phyloP scores from a whole-genome alignment of 23 tunicate species.

The Diplosoma virens region DNA sequence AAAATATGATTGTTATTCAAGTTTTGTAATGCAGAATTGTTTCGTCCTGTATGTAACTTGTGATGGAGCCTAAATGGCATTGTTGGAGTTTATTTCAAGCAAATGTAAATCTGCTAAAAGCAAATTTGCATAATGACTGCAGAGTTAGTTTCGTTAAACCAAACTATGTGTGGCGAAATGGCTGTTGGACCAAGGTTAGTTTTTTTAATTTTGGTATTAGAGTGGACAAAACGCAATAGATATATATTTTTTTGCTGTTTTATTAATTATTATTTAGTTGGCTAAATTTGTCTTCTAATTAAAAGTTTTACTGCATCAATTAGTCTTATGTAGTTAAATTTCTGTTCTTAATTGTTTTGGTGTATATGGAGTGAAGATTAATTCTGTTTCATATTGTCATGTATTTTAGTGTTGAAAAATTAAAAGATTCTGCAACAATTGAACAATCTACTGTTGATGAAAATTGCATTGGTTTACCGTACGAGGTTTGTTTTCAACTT shows the following conservation, averaged over 20 bases:
- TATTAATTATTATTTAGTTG: not conserved
- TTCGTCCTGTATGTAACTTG: slow-evolving; percentile 16
- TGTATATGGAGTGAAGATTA: not conserved
- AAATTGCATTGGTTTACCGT: slow-evolving; percentile 56
- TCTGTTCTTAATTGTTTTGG: too few relatives aligned
- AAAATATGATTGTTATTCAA: not conserved
- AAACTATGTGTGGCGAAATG: slow-evolving; percentile 47
- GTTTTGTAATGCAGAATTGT: slow-evolving; percentile 12
- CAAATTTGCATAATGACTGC: slow-evolving; percentile 47
- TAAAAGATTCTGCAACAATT: not conserved
- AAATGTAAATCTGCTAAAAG: slow-evolving; percentile 9
- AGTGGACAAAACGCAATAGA: too few relatives aligned
- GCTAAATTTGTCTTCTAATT: not conserved
- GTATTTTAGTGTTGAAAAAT: slow-evolving; percentile 39
- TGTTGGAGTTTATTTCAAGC: slow-evolving; percentile 10
- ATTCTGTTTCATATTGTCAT: not conserved
- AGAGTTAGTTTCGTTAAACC: slow-evolving; percentile 35
- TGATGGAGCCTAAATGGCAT: slow-evolving; percentile 57
- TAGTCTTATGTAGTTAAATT: not conserved
- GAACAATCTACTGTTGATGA: slow-evolving; percentile 34
- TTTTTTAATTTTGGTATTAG: not conserved
- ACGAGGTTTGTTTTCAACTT: too few relatives aligned
- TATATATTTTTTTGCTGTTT: not conserved
- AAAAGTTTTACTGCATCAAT: not conserved
- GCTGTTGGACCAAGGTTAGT: slow-evolving; percentile 69